phyloP scores from a whole-genome alignment of 2,113 vertebrate species.

The Grallaria varia region DNA sequence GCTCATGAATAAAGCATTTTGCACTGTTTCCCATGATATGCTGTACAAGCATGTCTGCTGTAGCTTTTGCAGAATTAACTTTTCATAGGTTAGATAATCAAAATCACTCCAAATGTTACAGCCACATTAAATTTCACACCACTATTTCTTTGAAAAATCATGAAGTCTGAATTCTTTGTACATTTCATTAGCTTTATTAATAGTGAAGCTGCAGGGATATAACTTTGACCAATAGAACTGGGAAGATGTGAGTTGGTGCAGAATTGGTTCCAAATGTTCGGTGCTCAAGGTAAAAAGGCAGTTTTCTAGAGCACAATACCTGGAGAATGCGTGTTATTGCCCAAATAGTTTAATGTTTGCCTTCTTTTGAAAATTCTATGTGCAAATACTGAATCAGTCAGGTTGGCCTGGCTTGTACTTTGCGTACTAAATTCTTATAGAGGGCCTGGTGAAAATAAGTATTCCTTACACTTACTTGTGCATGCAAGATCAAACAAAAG shows the following conservation, averaged over 20 bases:
- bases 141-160: neutral
- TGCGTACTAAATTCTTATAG: neutral
- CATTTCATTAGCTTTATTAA: neutral
- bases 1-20: constrained; percentile 44
- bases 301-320: neutral
- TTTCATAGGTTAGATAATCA: neutral
- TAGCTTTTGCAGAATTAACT: neutral
- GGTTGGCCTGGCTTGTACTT: neutral
- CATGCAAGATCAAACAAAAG: neutral
- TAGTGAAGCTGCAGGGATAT: neutral
- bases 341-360: neutral
- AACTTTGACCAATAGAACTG: neutral
- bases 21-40: neutral
- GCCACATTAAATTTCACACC: neutral
- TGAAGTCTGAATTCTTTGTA: neutral
- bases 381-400: neutral
- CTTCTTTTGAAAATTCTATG: neutral
- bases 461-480: neutral
- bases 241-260: neutral
- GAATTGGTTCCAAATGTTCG: neutral
- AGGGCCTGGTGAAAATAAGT: neutral
- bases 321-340: neutral
- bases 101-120: neutral
- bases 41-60: neutral
- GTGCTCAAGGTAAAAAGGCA: neutral